A percentile compares a stretch with the other conserved stretches of the same genome.
Evolutionary conservation across 2,113 vertebrate species (phyloP).

Genomic region (Mustela lutreola): DNA sequence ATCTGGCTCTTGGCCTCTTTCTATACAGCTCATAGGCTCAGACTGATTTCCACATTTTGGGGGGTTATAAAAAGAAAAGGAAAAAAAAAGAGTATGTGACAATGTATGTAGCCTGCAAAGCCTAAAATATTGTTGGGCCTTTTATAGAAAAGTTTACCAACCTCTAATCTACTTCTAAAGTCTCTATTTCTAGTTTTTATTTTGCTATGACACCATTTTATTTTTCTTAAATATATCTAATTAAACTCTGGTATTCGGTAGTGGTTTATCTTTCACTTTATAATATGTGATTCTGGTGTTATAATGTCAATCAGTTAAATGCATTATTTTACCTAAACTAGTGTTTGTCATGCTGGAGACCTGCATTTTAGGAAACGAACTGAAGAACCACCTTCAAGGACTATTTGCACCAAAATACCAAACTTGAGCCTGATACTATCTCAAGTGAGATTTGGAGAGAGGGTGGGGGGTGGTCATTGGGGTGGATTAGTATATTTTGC

Average conservation of each 20-base stretch:
- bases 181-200: slow-evolving; percentile 18
- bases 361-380: background rate
- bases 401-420: background rate
- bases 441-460: background rate
- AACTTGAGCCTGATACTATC: background rate
- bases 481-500: background rate
- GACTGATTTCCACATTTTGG: slow-evolving; percentile 6
- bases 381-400: background rate
- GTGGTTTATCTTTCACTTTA: background rate
- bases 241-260: background rate
- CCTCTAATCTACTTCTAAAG: background rate
- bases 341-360: background rate
- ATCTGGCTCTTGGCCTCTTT: background rate
- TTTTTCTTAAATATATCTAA: background rate
- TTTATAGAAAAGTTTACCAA: background rate
- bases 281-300: background rate
- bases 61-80: background rate
- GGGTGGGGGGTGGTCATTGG: fast-evolving
- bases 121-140: background rate
- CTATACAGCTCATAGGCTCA: background rate
- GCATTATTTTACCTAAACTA: background rate
- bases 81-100: background rate
- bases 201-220: background rate
- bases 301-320: background rate
- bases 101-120: background rate